Evolutionary conservation across 1,140 invertebrate species (phyloP).

Genomic region (Eriosoma lanigerum): DNA sequence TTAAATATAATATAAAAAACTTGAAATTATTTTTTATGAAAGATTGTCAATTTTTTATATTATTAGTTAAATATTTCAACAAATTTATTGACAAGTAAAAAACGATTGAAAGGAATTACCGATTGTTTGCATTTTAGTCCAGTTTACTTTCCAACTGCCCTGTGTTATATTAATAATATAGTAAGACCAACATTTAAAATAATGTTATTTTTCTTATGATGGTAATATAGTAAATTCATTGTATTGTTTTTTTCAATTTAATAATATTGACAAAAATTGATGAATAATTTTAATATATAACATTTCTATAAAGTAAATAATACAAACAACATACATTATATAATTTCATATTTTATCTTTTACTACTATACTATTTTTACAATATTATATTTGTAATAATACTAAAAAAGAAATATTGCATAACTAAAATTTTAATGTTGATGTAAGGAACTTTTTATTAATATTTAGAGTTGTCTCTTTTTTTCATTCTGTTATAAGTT

Average conservation of each 20-base stretch:
- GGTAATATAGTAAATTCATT: no score
- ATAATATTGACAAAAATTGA: no score
- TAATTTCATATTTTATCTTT: no score
- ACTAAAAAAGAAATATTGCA: no score
- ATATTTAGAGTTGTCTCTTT: neutral
- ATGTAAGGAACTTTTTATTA: constrained; percentile 16
- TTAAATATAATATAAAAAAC: neutral
- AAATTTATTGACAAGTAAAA: constrained; percentile 5
- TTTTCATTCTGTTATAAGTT: constrained; percentile 55
- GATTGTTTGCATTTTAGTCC: neutral
- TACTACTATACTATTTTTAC: no score
- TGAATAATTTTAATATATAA: no score
- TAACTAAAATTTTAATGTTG: no score
- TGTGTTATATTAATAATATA: neutral
- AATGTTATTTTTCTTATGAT: neutral
- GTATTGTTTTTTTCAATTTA: no score
- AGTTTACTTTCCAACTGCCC: neutral
- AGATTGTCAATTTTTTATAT: constrained; percentile 25
- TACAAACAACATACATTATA: no score
- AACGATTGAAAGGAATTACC: neutral
- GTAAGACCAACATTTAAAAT: neutral
- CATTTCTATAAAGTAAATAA: no score
- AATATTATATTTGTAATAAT: no score
- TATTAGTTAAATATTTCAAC: neutral
- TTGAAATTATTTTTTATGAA: neutral